These are phyloP conservation scores for Chelon labrosus DNA, from an alignment of 2,797 vertebrate genomes.

Conservation along the genomic window DNA sequence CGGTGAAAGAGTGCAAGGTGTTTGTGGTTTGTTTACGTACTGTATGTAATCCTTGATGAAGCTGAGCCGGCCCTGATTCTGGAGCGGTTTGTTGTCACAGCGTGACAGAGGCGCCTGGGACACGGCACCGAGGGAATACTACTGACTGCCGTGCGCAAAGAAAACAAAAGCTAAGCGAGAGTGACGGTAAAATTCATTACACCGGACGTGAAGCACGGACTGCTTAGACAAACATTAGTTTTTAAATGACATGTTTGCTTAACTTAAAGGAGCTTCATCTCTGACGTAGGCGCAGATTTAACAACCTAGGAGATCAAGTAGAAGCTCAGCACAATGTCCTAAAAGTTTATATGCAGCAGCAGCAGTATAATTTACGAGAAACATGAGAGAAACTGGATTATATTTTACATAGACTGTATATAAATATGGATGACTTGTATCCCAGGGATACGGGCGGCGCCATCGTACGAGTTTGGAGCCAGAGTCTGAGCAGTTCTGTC, in stretches of 20 bases:
- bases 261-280: background rate
- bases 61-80: constrained; percentile 21
- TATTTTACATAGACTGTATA: no score
- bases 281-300: background rate
- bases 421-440: no score
- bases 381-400: no score
- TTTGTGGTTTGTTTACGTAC: constrained; percentile 9
- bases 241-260: background rate
- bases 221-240: background rate
- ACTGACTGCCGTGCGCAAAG: background rate
- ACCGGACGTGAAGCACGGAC: background rate
- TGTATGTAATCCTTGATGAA: background rate
- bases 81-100: constrained; percentile 33
- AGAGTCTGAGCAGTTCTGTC: no score
- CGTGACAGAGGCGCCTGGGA: constrained; percentile 27
- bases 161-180: constrained; percentile 6
- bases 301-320: background rate
- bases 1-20: constrained; percentile 9
- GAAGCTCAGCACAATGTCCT: background rate
- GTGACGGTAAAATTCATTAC: background rate
- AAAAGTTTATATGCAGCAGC: background rate
- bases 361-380: no score
- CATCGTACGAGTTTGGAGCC: no score
- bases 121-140: background rate
- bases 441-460: no score